Conservation (phyloP, 2,113 vertebrate species). For the Misgurnus anguillicaudatus region DNA sequence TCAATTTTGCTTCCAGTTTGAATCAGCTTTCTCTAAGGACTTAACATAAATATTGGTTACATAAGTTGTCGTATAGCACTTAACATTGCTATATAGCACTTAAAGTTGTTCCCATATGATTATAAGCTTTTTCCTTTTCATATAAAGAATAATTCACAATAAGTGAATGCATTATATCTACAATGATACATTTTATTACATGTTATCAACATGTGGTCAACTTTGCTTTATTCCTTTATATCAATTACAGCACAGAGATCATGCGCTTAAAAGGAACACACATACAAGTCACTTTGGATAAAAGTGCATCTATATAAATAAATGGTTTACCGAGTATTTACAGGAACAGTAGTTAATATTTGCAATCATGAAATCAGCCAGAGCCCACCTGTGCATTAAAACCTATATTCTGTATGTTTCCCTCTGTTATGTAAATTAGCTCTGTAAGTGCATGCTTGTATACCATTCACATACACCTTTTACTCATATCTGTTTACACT, state of each 20-base stretch:
- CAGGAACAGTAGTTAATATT: neutral
- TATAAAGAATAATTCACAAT: too few species aligned
- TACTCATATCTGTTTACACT: conserved; percentile 25
- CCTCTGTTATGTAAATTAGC: conserved; percentile 2
- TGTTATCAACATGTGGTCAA: too few species aligned
- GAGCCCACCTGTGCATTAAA: neutral
- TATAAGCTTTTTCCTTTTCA: too few species aligned
- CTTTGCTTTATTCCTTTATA: too few species aligned
- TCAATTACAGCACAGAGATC: too few species aligned
- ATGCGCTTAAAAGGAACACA: too few species aligned
- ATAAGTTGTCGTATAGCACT: neutral
- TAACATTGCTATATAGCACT: too few species aligned
- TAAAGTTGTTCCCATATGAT: too few species aligned
- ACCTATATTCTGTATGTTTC: neutral
- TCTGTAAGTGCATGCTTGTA: conserved; percentile 6
- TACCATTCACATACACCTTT: conserved; percentile 1
- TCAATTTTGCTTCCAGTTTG: neutral
- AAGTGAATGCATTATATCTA: too few species aligned
- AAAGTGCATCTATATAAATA: too few species aligned
- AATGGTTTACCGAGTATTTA: neutral
- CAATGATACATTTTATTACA: too few species aligned
- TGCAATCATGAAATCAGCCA: neutral
- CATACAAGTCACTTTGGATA: too few species aligned
- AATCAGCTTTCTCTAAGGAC: neutral
- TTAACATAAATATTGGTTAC: conserved; percentile 30